Conservation (phyloP, 1,140 invertebrate genomes). For the Platorchestia sp. region DNA sequence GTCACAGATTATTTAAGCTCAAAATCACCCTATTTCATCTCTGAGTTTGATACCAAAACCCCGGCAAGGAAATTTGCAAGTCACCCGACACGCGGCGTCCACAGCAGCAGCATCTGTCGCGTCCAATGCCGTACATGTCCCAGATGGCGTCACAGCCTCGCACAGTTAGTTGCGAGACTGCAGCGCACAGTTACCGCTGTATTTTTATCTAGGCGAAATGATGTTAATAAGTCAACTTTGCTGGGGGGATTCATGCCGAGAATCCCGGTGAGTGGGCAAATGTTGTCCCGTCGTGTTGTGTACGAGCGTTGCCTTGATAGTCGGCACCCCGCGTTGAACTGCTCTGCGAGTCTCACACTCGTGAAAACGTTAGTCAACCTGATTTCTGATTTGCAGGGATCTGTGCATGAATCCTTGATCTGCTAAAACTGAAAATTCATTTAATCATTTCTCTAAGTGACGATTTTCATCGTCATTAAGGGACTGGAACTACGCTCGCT, state of each 20-base stretch:
- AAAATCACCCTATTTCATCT: not conserved
- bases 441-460: too few species aligned
- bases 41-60: not conserved
- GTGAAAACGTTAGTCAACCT: not conserved
- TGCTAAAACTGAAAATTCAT: too few species aligned
- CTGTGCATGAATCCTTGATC: not conserved
- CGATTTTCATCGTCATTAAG: too few species aligned
- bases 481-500: too few species aligned
- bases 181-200: not conserved
- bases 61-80: not conserved
- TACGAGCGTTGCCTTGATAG: not conserved
- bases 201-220: not conserved
- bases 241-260: not conserved
- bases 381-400: not conserved
- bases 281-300: not conserved
- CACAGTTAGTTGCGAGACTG: not conserved
- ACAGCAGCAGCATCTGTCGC: not conserved
- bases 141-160: not conserved
- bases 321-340: not conserved
- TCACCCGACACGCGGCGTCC: not conserved
- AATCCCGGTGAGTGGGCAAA: not conserved
- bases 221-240: constrained; percentile 43
- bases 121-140: not conserved
- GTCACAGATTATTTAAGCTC: not conserved
- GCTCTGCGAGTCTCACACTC: not conserved